Conservation (phyloP, 1,140 invertebrate genomes). For the Bombus haemorrhoidalis region DNA sequence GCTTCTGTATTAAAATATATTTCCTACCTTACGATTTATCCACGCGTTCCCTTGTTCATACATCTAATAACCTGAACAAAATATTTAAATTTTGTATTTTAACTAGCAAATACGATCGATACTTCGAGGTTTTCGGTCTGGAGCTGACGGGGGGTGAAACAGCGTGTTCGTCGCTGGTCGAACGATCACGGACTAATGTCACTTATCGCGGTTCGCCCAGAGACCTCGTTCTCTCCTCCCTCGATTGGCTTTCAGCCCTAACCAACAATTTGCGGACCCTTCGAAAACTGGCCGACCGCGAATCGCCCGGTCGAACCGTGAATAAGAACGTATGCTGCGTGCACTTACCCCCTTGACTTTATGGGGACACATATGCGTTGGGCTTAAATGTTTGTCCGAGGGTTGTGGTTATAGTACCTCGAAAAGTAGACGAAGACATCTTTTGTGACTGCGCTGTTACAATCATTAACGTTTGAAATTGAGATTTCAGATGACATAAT, state of each 20-base stretch:
- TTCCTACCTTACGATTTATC: no score
- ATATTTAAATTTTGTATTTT: background rate
- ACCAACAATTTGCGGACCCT: slow-evolving; percentile 65
- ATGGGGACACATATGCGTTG: slow-evolving; percentile 49
- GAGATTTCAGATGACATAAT: no score
- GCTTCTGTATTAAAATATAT: no score
- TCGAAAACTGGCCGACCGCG: slow-evolving; percentile 63
- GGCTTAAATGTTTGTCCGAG: slow-evolving; percentile 20
- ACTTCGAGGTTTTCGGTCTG: background rate
- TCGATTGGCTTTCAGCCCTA: slow-evolving; percentile 62
- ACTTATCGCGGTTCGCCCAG: slow-evolving; percentile 53
- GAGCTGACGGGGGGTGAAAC: background rate
- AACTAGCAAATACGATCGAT: background rate
- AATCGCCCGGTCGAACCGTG: slow-evolving; percentile 52
- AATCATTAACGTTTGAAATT: background rate
- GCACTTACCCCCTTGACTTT: slow-evolving; percentile 57
- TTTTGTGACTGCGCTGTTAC: background rate
- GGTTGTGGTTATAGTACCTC: background rate
- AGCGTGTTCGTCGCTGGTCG: slow-evolving; percentile 31
- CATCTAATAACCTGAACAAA: no score
- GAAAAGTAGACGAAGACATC: slow-evolving; percentile 5
- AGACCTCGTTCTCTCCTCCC: slow-evolving; percentile 46
- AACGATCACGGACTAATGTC: slow-evolving; percentile 53
- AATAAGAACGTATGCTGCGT: slow-evolving; percentile 56
- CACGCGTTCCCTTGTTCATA: no score